Base-by-base conservation (phyloP, 2,888 invertebrate genomes). In the Apodemia duryi region DNA sequence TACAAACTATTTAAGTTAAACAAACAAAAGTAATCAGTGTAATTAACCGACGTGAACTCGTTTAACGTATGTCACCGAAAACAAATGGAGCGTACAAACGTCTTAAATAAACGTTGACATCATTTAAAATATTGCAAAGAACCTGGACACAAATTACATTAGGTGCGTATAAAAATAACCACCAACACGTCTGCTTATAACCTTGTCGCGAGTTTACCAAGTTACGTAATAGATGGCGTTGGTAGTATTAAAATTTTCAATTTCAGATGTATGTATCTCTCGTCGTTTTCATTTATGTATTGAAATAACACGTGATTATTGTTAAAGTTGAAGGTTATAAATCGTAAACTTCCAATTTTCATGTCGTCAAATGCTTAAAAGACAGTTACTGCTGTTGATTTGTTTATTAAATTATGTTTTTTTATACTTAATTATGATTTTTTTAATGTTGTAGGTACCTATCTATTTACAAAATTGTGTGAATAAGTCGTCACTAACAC, bases 141-240 rank as follows among this genome's bases (percentile, higher is more conserved):
- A 67, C 69, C 70, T 74, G 72, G 72, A 71, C 67, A 71, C 69
- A 69, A 72, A 72, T 71, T 71, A 70, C 70, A 70, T 71, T 69
- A 71, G 49, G 69, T 65, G 69, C 63, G 64, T 72, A 72, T 72
- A 72, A 71, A 74, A 74, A 76, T 73, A 75, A 73, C 72, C 66
- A 67, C 68, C 64, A 68, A 67, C 65, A 67, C 71, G 66, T 57
- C 71, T 69, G 65, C 65, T 65, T 67, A 72, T 75, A 76, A 77
- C 77, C 75, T 75, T 73, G 76, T 68, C 64, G 49, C 49, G 46
- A 13, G 73, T 76, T 74, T 74, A 67, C 84, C 88, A 88, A 89
- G 86, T 89, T 89, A 85, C 67, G 62, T 73, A 70, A 72, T 74
- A 88, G 89, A 88, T 89, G 89, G 88, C 85, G 82, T 66, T 74